Evolutionary conservation across 2,113 vertebrate genomes (phyloP).

Genomic region (Entosphenus tridentatus): DNA sequence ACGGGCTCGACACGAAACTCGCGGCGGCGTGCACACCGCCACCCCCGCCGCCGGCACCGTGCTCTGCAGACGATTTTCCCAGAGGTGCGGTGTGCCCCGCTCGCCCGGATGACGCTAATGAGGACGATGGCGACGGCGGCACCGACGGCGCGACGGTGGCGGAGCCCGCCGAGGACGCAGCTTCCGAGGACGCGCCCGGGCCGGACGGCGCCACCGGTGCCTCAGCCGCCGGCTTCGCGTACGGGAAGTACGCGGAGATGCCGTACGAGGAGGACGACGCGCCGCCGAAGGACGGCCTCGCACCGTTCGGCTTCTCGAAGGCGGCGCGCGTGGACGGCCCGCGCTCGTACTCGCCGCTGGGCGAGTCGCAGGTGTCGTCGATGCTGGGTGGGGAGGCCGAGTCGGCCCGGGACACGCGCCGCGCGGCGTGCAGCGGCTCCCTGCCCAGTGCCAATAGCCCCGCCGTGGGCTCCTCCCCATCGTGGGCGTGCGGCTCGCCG

Average conservation of each 20-base stretch:
- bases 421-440: background rate
- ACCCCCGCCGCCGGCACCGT: no score
- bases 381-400: conserved; percentile 3
- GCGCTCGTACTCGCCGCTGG: background rate
- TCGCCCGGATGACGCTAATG: background rate
- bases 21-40: no score
- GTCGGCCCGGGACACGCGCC: background rate
- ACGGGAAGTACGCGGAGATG: conserved; percentile 3
- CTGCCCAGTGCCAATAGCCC: conserved; percentile 4
- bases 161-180: background rate
- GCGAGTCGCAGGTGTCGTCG: conserved; percentile 3
- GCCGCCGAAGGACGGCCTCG: background rate
- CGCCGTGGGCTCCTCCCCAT: background rate
- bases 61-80: no score
- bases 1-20: no score
- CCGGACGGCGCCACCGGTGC: background rate
- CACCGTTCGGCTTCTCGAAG: background rate
- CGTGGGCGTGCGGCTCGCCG: conserved; percentile 6
- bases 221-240: background rate
- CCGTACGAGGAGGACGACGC: background rate
- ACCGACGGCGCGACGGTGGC: background rate
- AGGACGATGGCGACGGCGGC: no score
- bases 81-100: background rate
- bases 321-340: background rate
- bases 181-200: no score